Percentiles rank a stretch among this genome's conserved stretches.
These are phyloP conservation scores for Opisthograptis luteolata DNA, from an alignment of 2,888 invertebrate genomes.

Conservation along the genomic window DNA sequence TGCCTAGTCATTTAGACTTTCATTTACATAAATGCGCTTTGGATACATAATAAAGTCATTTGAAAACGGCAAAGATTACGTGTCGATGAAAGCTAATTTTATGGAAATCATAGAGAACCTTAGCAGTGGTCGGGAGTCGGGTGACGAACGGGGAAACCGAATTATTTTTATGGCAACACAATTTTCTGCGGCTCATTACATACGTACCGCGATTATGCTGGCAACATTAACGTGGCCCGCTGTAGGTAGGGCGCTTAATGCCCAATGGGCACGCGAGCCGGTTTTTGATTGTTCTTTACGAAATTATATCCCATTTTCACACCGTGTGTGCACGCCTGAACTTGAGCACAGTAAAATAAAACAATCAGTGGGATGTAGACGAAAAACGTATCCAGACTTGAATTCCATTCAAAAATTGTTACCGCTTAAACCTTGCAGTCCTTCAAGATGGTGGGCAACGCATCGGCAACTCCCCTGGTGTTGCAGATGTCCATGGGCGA, in stretches of 20 bases:
- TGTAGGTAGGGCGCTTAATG: constrained; percentile 78
- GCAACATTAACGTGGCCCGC: constrained; percentile 79
- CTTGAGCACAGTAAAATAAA: constrained; percentile 38
- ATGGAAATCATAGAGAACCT: constrained; percentile 35
- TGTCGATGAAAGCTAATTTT: constrained; percentile 34
- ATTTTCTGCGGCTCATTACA: constrained; percentile 83
- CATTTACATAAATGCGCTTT: constrained; percentile 33
- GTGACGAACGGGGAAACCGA: constrained; percentile 68
- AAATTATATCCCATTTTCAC: constrained; percentile 84
- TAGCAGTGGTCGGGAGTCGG: constrained; percentile 55
- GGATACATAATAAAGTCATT: constrained; percentile 36
- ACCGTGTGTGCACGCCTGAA: constrained; percentile 69
- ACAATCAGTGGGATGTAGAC: constrained; percentile 30
- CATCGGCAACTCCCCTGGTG: too few species aligned
- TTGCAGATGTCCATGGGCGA: too few species aligned
- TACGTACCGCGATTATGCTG: constrained; percentile 76
- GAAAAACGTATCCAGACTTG: too few species aligned
- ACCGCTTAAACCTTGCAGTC: too few species aligned
- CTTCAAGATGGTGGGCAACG: too few species aligned
- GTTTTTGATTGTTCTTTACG: constrained; percentile 80
- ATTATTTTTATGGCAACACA: constrained; percentile 84
- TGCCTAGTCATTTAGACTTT: constrained; percentile 26
- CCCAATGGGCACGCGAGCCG: constrained; percentile 79
- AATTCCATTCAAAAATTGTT: too few species aligned
- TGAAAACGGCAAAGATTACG: constrained; percentile 33